phyloP scores from a whole-genome alignment of 1,140 invertebrate species.

The Plutomurus gul region DNA sequence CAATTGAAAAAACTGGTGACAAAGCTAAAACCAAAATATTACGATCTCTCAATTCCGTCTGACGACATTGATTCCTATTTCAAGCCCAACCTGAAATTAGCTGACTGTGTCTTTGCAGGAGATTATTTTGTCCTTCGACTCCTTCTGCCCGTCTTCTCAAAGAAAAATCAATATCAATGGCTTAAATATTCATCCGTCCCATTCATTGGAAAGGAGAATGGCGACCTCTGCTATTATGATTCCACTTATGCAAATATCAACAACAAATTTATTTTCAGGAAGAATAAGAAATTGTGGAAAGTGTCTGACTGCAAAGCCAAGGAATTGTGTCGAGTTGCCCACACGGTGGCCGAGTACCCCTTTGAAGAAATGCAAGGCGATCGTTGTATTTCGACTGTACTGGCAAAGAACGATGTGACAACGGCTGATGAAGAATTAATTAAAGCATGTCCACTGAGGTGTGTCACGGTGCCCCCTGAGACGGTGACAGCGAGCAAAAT shows the following conservation, averaged over 20 bases:
- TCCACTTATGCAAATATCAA: not conserved
- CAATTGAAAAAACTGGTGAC: not conserved
- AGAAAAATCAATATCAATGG: not conserved
- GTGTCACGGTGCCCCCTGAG: too few species aligned
- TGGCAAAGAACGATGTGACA: too few species aligned
- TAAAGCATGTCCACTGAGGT: too few species aligned
- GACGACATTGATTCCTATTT: not conserved
- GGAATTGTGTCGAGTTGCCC: too few species aligned
- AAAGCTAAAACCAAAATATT: not conserved
- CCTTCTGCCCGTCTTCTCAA: not conserved
- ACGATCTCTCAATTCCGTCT: not conserved
- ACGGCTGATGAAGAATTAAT: too few species aligned
- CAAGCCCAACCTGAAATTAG: not conserved
- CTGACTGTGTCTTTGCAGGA: not conserved
- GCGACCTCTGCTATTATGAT: not conserved
- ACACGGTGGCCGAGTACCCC: too few species aligned
- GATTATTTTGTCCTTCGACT: not conserved
- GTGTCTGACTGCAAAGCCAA: not conserved
- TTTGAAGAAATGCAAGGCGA: too few species aligned
- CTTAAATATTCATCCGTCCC: not conserved
- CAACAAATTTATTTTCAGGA: not conserved
- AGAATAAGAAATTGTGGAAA: not conserved
- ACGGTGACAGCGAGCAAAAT: too few species aligned
- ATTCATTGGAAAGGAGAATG: not conserved
- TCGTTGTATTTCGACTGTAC: too few species aligned